phyloP scores from a whole-genome alignment of 2,113 vertebrate genomes.

The Rhagologus leucostigma region DNA sequence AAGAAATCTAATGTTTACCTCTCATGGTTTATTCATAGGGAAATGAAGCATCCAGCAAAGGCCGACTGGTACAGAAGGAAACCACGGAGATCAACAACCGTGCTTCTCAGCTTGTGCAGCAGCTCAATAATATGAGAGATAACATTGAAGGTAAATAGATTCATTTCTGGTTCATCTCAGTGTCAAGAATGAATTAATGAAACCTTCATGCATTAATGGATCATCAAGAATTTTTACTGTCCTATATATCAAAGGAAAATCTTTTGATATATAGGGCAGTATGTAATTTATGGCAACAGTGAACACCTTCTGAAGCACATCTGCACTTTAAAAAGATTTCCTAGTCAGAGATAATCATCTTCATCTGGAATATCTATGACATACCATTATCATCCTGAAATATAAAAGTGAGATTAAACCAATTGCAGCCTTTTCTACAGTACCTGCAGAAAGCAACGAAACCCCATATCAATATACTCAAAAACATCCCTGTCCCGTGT shows the following conservation, averaged over 20 bases:
- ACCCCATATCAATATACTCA: background rate
- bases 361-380: background rate
- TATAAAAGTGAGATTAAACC: background rate
- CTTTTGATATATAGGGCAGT: background rate
- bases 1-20: conserved; percentile 49
- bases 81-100: conserved; percentile 72
- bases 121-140: conserved; percentile 77
- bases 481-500: background rate
- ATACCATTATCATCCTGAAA: background rate
- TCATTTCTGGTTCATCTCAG: background rate
- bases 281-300: background rate
- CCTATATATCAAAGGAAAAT: background rate
- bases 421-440: background rate
- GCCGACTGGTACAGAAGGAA: conserved; percentile 73
- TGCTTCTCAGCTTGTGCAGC: conserved; percentile 78
- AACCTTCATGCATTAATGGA: background rate
- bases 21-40: conserved; percentile 76
- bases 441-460: background rate
- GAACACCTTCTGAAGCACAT: background rate
- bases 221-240: background rate
- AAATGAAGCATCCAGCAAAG: conserved; percentile 68
- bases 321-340: background rate
- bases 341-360: background rate
- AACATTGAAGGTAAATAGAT: conserved; percentile 82
- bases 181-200: background rate